These are phyloP conservation scores for Dorcus hopei DNA, from an alignment of 2,888 invertebrate species.

Conservation along the genomic window DNA sequence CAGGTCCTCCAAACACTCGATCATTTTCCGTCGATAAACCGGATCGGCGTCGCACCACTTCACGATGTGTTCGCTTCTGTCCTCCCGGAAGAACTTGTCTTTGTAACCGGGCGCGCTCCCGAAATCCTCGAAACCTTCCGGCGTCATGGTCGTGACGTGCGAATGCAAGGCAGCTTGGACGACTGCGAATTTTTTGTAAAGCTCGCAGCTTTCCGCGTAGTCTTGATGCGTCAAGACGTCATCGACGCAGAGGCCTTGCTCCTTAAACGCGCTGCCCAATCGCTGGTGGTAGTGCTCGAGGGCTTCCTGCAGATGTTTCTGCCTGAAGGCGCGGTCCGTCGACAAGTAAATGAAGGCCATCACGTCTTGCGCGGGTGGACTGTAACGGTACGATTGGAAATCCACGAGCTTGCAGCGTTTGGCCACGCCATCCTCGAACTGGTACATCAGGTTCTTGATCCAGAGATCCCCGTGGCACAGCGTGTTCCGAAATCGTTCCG, in stretches of 20 bases:
- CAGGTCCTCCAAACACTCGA: slow-evolving; percentile 25
- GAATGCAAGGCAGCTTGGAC: slow-evolving; percentile 28
- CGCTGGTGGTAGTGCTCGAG: slow-evolving; percentile 28
- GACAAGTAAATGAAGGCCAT: slow-evolving; percentile 31
- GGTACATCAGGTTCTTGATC: slow-evolving; percentile 50
- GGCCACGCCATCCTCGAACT: slow-evolving; percentile 24
- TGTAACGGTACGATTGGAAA: slow-evolving; percentile 34
- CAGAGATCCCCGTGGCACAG: slow-evolving; percentile 51
- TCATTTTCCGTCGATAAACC: slow-evolving; percentile 23
- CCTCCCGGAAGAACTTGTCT: slow-evolving; percentile 23
- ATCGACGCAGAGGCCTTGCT: slow-evolving; percentile 19
- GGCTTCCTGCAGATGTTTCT: slow-evolving; percentile 20
- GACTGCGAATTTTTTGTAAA: slow-evolving; percentile 29
- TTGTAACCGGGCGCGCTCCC: slow-evolving; percentile 22
- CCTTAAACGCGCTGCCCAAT: slow-evolving; percentile 21
- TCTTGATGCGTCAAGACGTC: slow-evolving; percentile 25
- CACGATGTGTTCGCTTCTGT: slow-evolving; percentile 23
- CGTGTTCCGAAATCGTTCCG: slow-evolving; percentile 43
- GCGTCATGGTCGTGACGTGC: slow-evolving; percentile 27
- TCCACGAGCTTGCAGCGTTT: slow-evolving; percentile 33
- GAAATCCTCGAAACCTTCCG: slow-evolving; percentile 23
- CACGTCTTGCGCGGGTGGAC: slow-evolving; percentile 35
- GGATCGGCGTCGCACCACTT: slow-evolving; percentile 24
- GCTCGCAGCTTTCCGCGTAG: slow-evolving; percentile 30
- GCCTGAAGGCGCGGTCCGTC: slow-evolving; percentile 25